A percentile compares a stretch with the other conserved stretches of the same genome.
Conservation (phyloP, 2,797 vertebrate genomes). For the Poeciliopsis presidionis region DNA sequence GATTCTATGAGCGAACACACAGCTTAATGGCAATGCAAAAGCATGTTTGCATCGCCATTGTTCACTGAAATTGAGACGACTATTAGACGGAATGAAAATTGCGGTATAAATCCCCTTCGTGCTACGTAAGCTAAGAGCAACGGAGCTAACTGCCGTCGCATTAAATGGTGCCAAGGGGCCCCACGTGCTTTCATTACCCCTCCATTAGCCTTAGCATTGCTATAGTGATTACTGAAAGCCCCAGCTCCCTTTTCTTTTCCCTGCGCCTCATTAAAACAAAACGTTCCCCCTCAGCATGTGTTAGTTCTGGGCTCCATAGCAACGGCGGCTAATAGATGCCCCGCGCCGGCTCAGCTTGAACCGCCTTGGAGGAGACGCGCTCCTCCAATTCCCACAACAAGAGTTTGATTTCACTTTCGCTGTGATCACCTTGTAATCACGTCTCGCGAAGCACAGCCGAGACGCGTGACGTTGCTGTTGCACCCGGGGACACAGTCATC, state of each 20-base stretch:
- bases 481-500: conserved; percentile 17
- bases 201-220: conserved; percentile 49
- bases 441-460: conserved; percentile 19
- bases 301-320: conserved; percentile 30
- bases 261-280: conserved; percentile 47
- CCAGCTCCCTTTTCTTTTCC: conserved; percentile 29
- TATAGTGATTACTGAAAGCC: conserved; percentile 42
- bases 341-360: conserved; percentile 22
- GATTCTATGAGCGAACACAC: neutral
- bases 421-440: conserved; percentile 35
- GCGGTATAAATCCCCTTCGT: conserved; percentile 1
- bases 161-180: conserved; percentile 31
- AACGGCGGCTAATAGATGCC: conserved; percentile 29
- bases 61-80: conserved; percentile 17
- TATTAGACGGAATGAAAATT: conserved; percentile 19
- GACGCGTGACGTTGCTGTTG: conserved; percentile 4
- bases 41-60: conserved; percentile 15
- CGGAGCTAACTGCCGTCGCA: conserved; percentile 11
- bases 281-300: conserved; percentile 20
- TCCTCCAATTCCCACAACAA: conserved; percentile 19
- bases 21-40: neutral
- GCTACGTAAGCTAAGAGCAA: conserved; percentile 41
- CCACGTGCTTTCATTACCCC: conserved; percentile 42
- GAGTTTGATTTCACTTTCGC: conserved; percentile 33
- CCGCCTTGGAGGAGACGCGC: conserved; percentile 5